Percentiles rank a stretch among this genome's conserved stretches.
Conservation (phyloP, 2,888 invertebrate species). For the Metacarcinus magister region DNA sequence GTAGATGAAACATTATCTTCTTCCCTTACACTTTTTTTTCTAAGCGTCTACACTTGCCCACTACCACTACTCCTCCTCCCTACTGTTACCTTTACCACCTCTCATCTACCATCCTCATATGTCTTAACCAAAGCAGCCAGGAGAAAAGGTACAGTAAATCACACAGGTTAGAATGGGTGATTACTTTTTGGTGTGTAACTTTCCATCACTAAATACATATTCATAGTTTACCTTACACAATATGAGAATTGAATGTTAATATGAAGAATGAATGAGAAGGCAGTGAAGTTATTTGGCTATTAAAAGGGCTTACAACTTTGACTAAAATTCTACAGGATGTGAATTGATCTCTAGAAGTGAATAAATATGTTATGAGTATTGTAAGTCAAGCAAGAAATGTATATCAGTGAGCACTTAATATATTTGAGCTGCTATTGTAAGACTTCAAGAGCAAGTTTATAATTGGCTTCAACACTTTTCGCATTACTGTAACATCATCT, state of each 20-base stretch:
- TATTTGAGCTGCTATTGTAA: slow-evolving; percentile 12
- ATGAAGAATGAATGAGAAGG: neutral
- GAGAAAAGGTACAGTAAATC: too few species aligned
- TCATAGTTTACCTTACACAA: neutral
- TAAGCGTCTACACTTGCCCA: too few species aligned
- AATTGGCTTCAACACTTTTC: neutral
- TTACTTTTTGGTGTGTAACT: neutral
- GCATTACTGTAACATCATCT: neutral
- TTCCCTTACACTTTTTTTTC: too few species aligned
- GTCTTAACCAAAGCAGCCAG: too few species aligned
- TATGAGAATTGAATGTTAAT: neutral
- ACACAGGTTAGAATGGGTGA: neutral
- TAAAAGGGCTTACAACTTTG: neutral
- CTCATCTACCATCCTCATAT: too few species aligned
- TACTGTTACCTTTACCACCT: too few species aligned
- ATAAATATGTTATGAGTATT: neutral
- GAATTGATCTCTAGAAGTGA: neutral
- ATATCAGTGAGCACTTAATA: neutral
- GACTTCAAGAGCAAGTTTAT: neutral
- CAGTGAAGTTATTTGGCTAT: neutral
- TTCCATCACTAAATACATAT: too few species aligned
- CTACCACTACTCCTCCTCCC: too few species aligned
- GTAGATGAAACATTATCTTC: too few species aligned
- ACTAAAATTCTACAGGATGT: neutral
- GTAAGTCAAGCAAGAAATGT: neutral